phyloP scores from a whole-genome alignment of 2,113 vertebrate species.

The Alectura lathami region DNA sequence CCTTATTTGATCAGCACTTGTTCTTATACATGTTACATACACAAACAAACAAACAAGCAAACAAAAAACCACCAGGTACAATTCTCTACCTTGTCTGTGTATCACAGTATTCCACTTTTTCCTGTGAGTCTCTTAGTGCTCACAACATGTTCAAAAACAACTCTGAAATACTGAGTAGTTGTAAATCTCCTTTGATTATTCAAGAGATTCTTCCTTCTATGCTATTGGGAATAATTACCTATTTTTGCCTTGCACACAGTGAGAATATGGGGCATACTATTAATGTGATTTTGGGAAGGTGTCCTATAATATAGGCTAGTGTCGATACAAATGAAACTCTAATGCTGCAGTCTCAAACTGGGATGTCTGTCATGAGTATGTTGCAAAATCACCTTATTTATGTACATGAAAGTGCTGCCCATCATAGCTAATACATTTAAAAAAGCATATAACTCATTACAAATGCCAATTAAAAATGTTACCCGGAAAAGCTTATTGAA shows the following conservation, averaged over 20 bases:
- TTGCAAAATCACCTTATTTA: conserved; percentile 13
- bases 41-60: no score
- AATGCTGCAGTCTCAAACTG: not conserved
- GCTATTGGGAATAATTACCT: not conserved
- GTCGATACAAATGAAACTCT: not conserved
- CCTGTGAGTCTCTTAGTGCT: not conserved
- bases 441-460: not conserved
- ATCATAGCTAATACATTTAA: not conserved
- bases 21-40: conserved; percentile 31
- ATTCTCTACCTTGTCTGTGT: not conserved
- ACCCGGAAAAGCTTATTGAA: not conserved
- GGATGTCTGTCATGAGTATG: not conserved
- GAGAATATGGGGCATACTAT: not conserved
- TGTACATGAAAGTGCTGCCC: not conserved
- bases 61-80: not conserved
- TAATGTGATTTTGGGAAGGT: not conserved
- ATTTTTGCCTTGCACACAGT: not conserved
- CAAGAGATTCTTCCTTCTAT: not conserved
- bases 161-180: not conserved
- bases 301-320: accelerated
- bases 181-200: not conserved
- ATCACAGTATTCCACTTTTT: not conserved
- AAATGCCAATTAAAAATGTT: not conserved
- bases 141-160: not conserved
- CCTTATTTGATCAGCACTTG: not conserved